phyloP scores from a whole-genome alignment of 1,140 invertebrate species.

The Orchestia grillus region DNA sequence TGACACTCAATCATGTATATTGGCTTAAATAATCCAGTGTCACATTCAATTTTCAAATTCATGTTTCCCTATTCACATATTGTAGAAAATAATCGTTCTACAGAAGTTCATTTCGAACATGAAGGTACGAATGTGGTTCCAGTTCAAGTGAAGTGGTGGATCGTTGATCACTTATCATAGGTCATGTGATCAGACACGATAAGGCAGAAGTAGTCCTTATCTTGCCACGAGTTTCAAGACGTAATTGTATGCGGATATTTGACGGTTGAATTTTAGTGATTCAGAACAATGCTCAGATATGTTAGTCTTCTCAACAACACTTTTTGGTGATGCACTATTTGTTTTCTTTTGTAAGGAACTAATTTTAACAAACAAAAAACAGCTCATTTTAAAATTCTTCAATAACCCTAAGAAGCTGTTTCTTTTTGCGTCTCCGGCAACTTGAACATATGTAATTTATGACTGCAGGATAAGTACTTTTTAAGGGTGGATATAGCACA shows the following conservation, averaged over 20 bases:
- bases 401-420: too few species aligned
- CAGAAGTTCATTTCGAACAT: background rate
- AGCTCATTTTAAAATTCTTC: background rate
- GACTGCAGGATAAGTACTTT: background rate
- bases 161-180: background rate
- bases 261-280: background rate
- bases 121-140: background rate
- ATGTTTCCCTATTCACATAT: background rate
- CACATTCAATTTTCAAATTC: background rate
- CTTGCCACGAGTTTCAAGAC: constrained; percentile 25
- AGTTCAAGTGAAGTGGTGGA: background rate
- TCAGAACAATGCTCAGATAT: background rate
- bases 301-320: background rate
- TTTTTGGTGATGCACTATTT: background rate
- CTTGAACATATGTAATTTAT: background rate
- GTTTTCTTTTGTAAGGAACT: background rate
- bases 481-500: background rate
- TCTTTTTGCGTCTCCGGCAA: background rate
- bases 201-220: background rate
- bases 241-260: background rate
- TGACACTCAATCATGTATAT: background rate
- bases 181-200: background rate
- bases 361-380: background rate
- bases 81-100: background rate
- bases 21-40: background rate